These are phyloP conservation scores for Tympanuchus pallidicinctus DNA, from an alignment of 2,113 vertebrate genomes.

Conservation along the genomic window DNA sequence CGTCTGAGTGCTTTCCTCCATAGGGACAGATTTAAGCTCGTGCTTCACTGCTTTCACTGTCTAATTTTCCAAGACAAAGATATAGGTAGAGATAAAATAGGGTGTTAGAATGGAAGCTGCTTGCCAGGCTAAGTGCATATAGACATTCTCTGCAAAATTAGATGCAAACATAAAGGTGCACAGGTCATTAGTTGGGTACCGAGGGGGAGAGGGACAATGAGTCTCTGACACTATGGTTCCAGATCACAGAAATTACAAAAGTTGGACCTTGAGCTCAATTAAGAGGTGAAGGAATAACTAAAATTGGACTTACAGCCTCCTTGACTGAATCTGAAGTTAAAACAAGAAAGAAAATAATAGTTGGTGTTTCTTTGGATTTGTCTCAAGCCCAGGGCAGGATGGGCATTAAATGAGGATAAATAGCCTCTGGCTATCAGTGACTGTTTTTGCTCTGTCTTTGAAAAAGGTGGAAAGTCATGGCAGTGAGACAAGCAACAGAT, in stretches of 20 bases:
- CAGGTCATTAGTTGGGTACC: not conserved
- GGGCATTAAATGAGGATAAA: not conserved
- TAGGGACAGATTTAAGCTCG: conserved; percentile 54
- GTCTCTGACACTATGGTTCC: not conserved
- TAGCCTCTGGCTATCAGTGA: not conserved
- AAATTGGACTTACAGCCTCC: not conserved
- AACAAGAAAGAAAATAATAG: not conserved
- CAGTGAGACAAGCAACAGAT: not conserved
- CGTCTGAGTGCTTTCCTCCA: conserved; percentile 58
- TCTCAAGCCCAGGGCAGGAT: not conserved
- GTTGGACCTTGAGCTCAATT: not conserved
- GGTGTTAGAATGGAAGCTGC: not conserved
- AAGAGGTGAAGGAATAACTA: not conserved
- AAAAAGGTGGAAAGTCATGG: not conserved
- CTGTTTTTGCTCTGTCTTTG: not conserved
- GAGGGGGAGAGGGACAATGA: conserved; percentile 22
- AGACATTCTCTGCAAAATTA: conserved; percentile 49
- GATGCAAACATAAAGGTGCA: conserved; percentile 46
- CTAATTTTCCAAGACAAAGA: conserved; percentile 62
- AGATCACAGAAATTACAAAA: conserved; percentile 6
- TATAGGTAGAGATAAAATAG: conserved; percentile 39
- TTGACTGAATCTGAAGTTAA: not conserved
- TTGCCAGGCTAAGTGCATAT: conserved; percentile 9
- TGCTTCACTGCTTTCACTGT: conserved; percentile 62
- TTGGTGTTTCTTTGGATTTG: not conserved